Evolutionary conservation across 2,888 invertebrate genomes (phyloP).

Genomic region (Volucella bombylans): DNA sequence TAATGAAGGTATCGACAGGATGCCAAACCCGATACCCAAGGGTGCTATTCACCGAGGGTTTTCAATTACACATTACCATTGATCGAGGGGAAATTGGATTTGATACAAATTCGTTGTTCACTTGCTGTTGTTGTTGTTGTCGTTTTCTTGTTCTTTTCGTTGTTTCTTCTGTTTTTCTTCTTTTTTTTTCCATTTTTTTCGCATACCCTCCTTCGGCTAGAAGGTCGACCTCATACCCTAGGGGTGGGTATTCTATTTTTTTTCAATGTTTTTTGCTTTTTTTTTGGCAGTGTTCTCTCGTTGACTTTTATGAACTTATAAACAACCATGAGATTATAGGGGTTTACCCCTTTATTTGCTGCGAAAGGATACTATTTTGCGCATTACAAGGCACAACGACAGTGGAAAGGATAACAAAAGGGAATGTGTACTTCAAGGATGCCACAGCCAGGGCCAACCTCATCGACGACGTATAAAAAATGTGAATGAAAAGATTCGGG

Average conservation of each 20-base stretch:
- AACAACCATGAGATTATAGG: slow-evolving; percentile 77
- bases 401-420: slow-evolving; percentile 68
- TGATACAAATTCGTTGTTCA: slow-evolving; percentile 75
- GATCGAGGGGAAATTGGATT: slow-evolving; percentile 79
- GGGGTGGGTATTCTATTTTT: slow-evolving; percentile 30
- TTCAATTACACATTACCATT: slow-evolving; percentile 81
- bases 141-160: slow-evolving; percentile 38
- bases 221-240: slow-evolving; percentile 43
- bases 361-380: slow-evolving; percentile 74
- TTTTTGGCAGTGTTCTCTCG: slow-evolving; percentile 76
- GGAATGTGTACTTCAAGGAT: slow-evolving; percentile 33
- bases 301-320: slow-evolving; percentile 82
- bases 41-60: slow-evolving; percentile 80
- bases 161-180: slow-evolving; percentile 29
- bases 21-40: slow-evolving; percentile 75
- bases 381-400: slow-evolving; percentile 63
- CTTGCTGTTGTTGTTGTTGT: slow-evolving; percentile 43
- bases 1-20: slow-evolving; percentile 73
- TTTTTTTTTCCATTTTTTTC: slow-evolving; percentile 71
- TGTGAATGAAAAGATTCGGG: slow-evolving; percentile 72
- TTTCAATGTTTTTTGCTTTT: neutral
- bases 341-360: slow-evolving; percentile 74
- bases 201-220: slow-evolving; percentile 39
- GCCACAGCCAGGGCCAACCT: slow-evolving; percentile 20
- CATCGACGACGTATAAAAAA: slow-evolving; percentile 48